These are phyloP conservation scores for Arbacia lixula DNA, from an alignment of 53 echinoderm and acorn worm genomes.

Conservation along the genomic window DNA sequence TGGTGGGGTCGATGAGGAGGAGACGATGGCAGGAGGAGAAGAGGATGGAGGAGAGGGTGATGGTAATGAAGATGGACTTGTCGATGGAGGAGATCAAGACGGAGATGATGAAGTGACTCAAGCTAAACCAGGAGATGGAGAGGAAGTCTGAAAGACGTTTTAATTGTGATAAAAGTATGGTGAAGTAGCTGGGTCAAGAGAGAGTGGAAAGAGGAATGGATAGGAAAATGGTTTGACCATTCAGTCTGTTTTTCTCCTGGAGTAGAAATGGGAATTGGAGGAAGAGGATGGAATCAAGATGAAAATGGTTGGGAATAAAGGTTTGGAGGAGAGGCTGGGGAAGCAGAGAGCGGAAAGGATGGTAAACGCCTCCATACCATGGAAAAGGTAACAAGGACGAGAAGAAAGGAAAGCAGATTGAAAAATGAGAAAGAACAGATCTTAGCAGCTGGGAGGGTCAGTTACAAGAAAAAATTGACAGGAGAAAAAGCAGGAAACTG, in stretches of 20 bases:
- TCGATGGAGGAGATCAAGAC: background rate
- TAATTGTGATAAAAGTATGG: no score
- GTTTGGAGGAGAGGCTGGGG: background rate
- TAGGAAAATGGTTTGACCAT: no score
- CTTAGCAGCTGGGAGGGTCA: background rate
- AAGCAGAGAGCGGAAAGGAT: background rate
- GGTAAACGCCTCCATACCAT: background rate
- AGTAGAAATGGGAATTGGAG: background rate
- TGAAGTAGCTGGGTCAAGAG: background rate
- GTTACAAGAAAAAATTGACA: background rate
- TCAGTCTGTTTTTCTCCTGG: no score
- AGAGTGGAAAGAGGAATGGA: background rate
- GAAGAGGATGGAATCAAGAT: background rate
- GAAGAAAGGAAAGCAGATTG: background rate
- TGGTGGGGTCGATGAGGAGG: background rate
- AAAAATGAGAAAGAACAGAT: background rate
- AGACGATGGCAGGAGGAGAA: background rate
- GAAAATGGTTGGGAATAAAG: background rate
- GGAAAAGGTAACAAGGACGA: background rate
- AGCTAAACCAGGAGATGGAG: background rate
- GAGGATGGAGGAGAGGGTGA: background rate
- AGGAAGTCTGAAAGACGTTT: background rate
- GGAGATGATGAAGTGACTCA: background rate
- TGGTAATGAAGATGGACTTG: no score
- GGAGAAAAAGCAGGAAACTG: no score